phyloP scores from a whole-genome alignment of 64 coral and sea anemone species.

The Montipora efflorescens region DNA sequence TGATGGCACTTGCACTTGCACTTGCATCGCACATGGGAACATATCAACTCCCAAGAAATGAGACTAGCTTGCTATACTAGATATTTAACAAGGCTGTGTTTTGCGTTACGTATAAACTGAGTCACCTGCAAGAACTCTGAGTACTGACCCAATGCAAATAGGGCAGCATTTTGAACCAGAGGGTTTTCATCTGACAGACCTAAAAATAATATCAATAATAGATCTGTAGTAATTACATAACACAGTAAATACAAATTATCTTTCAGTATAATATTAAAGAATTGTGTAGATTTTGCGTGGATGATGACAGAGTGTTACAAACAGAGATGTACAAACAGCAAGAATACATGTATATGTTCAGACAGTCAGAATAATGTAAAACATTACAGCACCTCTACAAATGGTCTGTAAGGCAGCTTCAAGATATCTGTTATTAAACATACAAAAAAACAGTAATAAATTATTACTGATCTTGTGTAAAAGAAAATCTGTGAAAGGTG shows the following conservation, averaged over 20 bases:
- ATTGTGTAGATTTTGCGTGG: too few relatives aligned
- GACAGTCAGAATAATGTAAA: not conserved
- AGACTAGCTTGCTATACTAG: too few relatives aligned
- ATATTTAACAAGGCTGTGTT: too few relatives aligned
- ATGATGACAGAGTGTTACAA: not conserved
- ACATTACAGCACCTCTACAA: conserved; percentile 70
- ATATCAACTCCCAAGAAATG: too few relatives aligned
- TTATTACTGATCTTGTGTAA: not conserved
- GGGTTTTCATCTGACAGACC: conserved; percentile 83
- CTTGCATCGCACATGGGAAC: too few relatives aligned
- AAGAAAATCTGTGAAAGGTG: not conserved
- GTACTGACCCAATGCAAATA: conserved; percentile 98
- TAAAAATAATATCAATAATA: not conserved
- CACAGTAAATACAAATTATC: too few relatives aligned
- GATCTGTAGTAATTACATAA: too few relatives aligned
- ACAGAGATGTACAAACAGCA: not conserved
- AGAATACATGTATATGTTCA: not conserved
- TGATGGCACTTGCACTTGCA: too few relatives aligned
- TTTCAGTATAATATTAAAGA: too few relatives aligned
- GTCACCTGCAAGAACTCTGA: conserved; percentile 96
- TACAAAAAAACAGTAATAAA: not conserved
- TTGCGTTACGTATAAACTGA: not conserved
- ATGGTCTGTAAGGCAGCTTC: conserved; percentile 89
- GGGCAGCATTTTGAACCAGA: conserved; percentile 93
- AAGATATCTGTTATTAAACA: conserved; percentile 67